phyloP scores from a whole-genome alignment of 2,797 vertebrate species.

The Merluccius polli region DNA sequence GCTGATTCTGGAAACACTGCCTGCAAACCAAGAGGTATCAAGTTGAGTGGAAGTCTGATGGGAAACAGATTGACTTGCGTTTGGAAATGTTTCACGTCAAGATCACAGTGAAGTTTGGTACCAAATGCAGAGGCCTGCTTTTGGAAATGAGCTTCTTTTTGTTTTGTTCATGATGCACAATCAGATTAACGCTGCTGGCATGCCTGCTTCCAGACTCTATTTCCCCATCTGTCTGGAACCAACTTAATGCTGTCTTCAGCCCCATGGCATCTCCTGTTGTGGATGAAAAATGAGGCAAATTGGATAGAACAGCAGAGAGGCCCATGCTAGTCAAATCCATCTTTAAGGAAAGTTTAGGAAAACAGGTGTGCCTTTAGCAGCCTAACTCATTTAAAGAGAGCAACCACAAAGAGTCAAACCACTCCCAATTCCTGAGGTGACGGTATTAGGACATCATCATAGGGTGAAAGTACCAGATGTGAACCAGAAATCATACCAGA shows the following conservation, averaged over 20 bases:
- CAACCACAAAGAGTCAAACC: constrained; percentile 49
- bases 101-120: constrained; percentile 35
- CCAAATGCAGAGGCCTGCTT: constrained; percentile 31
- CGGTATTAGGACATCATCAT: constrained; percentile 47
- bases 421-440: constrained; percentile 56
- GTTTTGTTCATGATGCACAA: constrained; percentile 40
- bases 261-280: constrained; percentile 37
- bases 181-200: constrained; percentile 48
- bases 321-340: constrained; percentile 24
- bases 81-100: constrained; percentile 27
- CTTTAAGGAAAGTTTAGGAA: constrained; percentile 38
- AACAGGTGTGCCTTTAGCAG: constrained; percentile 49
- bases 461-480: constrained; percentile 62
- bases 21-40: constrained; percentile 45
- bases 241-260: constrained; percentile 30
- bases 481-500: constrained; percentile 53
- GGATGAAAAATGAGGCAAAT: constrained; percentile 40
- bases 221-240: constrained; percentile 46
- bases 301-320: constrained; percentile 29
- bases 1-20: constrained; percentile 29
- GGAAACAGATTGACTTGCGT: constrained; percentile 51
- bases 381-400: constrained; percentile 55
- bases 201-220: constrained; percentile 33
- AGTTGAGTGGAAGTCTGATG: constrained; percentile 47
- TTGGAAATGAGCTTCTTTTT: constrained; percentile 32